These are phyloP conservation scores for Microctonus aethiopoides DNA, from an alignment of 2,888 invertebrate species.

Conservation along the genomic window DNA sequence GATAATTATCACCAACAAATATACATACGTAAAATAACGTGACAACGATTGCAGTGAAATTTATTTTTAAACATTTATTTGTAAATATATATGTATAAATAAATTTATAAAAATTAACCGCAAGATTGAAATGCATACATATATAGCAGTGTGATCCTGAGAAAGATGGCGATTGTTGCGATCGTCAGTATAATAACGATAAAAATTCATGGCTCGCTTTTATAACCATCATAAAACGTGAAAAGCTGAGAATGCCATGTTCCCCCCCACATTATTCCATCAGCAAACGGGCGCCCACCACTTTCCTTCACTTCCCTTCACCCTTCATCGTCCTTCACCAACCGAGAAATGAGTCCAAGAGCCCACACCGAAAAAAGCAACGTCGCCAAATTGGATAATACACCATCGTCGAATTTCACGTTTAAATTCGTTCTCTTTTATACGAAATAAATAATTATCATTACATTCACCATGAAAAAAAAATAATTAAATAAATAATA, in stretches of 20 bases:
- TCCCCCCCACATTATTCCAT: not conserved
- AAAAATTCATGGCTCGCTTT: slow-evolving; percentile 55
- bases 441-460: not conserved
- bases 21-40: not conserved
- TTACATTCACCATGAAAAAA: not conserved
- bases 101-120: not conserved
- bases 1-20: slow-evolving; percentile 13
- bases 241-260: slow-evolving; percentile 40
- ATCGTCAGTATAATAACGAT: slow-evolving; percentile 49
- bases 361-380: not conserved
- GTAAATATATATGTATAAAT: not conserved
- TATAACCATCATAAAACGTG: slow-evolving; percentile 53
- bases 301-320: not conserved
- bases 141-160: slow-evolving; percentile 7
- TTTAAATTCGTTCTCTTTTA: not conserved
- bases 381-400: not conserved
- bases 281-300: not conserved
- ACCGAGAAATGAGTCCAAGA: not conserved
- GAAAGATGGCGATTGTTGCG: slow-evolving; percentile 35
- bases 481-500: not conserved
- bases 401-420: not conserved
- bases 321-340: not conserved
- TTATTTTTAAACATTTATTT: not conserved
- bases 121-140: not conserved
- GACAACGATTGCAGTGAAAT: not conserved